phyloP scores from a whole-genome alignment of 2,113 vertebrate species.

The Chloroceryle aenea region DNA sequence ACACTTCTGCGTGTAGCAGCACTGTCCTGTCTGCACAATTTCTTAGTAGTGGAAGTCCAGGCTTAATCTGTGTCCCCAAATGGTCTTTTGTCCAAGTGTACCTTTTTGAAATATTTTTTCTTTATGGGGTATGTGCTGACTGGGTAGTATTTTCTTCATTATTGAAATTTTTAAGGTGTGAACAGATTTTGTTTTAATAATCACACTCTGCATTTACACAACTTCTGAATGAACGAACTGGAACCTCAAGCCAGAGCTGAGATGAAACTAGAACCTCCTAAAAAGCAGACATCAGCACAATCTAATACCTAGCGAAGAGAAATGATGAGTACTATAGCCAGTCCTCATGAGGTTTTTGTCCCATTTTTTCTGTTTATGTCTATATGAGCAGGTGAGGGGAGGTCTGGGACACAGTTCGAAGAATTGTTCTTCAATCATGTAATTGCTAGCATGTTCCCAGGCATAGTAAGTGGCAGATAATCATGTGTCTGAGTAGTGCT shows the following conservation, averaged over 20 bases:
- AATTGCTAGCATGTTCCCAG: neutral
- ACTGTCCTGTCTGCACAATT: neutral
- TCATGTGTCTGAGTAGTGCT: fast-evolving
- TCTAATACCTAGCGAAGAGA: neutral
- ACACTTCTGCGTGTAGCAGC: neutral
- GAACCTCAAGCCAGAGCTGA: neutral
- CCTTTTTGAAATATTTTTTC: neutral
- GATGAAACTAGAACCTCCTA: neutral
- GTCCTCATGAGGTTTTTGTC: neutral
- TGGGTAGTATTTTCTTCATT: neutral
- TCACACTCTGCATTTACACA: neutral
- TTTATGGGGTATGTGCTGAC: neutral
- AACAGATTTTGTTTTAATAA: neutral
- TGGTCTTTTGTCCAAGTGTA: neutral
- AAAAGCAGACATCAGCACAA: neutral
- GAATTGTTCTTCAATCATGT: neutral
- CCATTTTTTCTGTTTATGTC: neutral
- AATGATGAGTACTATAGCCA: neutral
- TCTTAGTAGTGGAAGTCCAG: neutral
- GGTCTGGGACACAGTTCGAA: neutral
- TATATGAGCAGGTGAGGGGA: neutral
- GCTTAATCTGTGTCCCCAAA: neutral
- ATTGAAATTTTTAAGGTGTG: neutral
- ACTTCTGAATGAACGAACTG: neutral
- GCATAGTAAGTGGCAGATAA: neutral